Evolutionary conservation across 2,797 vertebrate species (phyloP).

Genomic region (Ctenochaetus hawaiiensis): DNA sequence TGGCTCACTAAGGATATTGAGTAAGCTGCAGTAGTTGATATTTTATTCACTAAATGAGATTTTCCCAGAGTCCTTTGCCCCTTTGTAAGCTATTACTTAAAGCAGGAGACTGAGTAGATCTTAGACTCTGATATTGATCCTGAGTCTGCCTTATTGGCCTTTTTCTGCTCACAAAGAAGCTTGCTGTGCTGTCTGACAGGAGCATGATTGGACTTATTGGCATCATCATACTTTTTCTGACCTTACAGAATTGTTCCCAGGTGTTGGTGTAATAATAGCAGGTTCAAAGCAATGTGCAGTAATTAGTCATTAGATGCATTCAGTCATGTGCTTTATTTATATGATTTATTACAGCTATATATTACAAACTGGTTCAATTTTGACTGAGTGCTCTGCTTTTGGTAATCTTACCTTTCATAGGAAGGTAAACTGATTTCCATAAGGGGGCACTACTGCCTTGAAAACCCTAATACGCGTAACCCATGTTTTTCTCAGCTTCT

Average conservation of each 20-base stretch:
- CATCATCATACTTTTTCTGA: not conserved
- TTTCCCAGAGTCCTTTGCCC: slow-evolving; percentile 17
- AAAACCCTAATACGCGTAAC: slow-evolving; percentile 47
- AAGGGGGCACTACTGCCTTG: slow-evolving; percentile 77
- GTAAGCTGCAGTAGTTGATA: not conserved
- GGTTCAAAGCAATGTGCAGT: not conserved
- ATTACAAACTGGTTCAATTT: not conserved
- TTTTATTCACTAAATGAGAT: slow-evolving; percentile 36
- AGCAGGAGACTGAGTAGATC: slow-evolving; percentile 28
- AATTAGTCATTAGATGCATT: not conserved
- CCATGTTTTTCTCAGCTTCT: not conserved
- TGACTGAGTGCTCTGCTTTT: not conserved
- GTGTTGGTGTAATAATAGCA: not conserved
- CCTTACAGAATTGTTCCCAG: not conserved
- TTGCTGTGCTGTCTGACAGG: not conserved
- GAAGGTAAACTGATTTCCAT: slow-evolving; percentile 66
- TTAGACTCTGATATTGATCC: slow-evolving; percentile 54
- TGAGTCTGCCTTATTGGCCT: slow-evolving; percentile 20
- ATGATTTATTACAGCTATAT: not conserved
- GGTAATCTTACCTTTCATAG: slow-evolving; percentile 22
- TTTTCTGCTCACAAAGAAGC: not conserved
- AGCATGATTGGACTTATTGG: slow-evolving; percentile 16
- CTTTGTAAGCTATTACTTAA: slow-evolving; percentile 27
- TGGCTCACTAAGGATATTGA: not conserved
- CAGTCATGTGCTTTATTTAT: not conserved